A percentile compares a stretch with the other conserved stretches of the same genome.
These are phyloP conservation scores for Trachelus troglodyta DNA, from an alignment of 2,888 invertebrate species.

Conservation along the genomic window DNA sequence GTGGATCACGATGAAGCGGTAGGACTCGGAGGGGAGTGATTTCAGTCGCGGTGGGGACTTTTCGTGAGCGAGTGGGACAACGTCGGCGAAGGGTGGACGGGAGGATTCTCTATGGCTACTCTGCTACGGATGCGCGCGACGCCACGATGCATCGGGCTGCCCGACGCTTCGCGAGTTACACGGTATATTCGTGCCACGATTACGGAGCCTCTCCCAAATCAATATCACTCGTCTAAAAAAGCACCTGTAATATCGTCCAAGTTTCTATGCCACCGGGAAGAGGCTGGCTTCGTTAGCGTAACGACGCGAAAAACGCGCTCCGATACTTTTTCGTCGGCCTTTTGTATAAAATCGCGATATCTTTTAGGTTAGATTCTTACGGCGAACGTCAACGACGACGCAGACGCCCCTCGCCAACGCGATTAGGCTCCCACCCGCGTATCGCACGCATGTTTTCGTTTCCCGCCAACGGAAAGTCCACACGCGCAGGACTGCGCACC, in stretches of 20 bases:
- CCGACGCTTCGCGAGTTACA: slow-evolving; percentile 51
- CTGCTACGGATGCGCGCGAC: slow-evolving; percentile 62
- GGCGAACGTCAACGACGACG: too few relatives aligned
- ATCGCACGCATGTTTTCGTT: slow-evolving; percentile 12
- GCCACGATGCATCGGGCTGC: slow-evolving; percentile 60
- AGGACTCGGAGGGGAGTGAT: slow-evolving; percentile 15
- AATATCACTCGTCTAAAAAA: slow-evolving; percentile 66
- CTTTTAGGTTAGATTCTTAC: too few relatives aligned
- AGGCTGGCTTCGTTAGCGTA: too few relatives aligned
- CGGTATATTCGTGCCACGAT: slow-evolving; percentile 62
- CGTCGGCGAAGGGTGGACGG: background rate
- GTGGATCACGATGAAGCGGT: too few relatives aligned
- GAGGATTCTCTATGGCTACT: slow-evolving; percentile 37
- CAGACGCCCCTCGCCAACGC: background rate
- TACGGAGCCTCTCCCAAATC: slow-evolving; percentile 65
- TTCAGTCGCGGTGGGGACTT: slow-evolving; percentile 24
- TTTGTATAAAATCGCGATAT: too few relatives aligned
- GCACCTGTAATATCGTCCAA: slow-evolving; percentile 44
- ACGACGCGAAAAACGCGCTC: too few relatives aligned
- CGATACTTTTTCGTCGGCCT: too few relatives aligned
- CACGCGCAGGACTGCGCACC: background rate
- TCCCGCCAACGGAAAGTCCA: slow-evolving; percentile 31
- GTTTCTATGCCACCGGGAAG: slow-evolving; percentile 15
- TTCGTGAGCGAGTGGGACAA: slow-evolving; percentile 12
- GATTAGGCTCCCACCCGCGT: background rate